Evolutionary conservation across 2,113 vertebrate species (phyloP).

Genomic region (Pogonocichla stellata): DNA sequence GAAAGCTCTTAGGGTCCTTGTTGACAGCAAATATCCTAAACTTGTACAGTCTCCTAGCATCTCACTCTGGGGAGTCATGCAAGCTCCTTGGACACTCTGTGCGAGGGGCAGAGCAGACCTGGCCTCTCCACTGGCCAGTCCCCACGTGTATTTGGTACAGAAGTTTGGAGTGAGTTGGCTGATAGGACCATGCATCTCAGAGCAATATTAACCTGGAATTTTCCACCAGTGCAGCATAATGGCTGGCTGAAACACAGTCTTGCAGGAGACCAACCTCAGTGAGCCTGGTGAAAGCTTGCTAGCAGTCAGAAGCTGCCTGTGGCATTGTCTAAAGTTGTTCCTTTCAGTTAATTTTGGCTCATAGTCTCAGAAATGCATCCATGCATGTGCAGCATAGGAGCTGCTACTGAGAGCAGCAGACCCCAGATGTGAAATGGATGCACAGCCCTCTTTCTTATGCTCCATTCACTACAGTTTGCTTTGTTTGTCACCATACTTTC

Average conservation of each 20-base stretch:
- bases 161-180: not conserved
- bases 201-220: not conserved
- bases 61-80: accelerated
- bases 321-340: not conserved
- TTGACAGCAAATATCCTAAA: not conserved
- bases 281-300: not conserved
- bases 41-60: too few species aligned
- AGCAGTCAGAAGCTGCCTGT: not conserved
- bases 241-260: not conserved
- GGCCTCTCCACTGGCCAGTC: not conserved
- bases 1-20: not conserved
- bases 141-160: not conserved
- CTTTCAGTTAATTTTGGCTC: not conserved
- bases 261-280: not conserved
- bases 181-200: accelerated
- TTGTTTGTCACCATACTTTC: not conserved
- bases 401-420: not conserved
- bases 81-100: not conserved
- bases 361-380: not conserved
- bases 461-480: not conserved
- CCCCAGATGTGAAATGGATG: not conserved
- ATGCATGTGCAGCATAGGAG: not conserved
- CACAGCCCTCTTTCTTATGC: not conserved
- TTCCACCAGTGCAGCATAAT: not conserved
- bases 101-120: not conserved